Evolutionary conservation across 2,797 vertebrate species (phyloP).

Genomic region (Alcedo quadribrachys): DNA sequence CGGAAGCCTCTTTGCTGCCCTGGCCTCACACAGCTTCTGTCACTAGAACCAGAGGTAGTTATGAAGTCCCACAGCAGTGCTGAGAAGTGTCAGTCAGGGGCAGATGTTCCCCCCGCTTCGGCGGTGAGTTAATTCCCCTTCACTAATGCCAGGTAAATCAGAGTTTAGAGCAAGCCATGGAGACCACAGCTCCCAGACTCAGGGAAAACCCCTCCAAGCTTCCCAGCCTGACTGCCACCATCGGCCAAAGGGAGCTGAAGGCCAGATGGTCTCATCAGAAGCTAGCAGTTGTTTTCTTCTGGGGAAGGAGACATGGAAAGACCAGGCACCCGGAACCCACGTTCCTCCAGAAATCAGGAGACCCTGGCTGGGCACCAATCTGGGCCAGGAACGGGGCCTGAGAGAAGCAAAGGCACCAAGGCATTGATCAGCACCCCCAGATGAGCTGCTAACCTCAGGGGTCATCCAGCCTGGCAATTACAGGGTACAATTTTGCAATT

Average conservation of each 20-base stretch:
- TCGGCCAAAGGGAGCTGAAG: background rate
- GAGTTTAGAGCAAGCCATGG: background rate
- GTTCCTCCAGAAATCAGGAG: background rate
- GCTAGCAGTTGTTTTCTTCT: background rate
- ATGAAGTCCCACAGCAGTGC: background rate
- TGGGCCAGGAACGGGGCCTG: background rate
- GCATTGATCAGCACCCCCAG: background rate
- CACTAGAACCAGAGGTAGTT: background rate
- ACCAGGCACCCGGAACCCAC: rapidly evolving
- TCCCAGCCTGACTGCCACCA: background rate
- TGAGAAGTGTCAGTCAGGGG: background rate
- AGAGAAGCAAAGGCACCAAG: background rate
- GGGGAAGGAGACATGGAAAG: background rate
- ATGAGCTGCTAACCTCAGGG: background rate
- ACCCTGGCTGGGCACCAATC: background rate
- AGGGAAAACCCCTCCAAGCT: background rate
- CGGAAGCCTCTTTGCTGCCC: background rate
- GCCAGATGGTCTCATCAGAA: background rate
- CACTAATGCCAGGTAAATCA: background rate
- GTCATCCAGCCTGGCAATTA: background rate
- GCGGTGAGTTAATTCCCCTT: background rate
- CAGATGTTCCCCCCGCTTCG: background rate
- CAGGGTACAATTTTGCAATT: rapidly evolving
- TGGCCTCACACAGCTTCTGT: background rate
- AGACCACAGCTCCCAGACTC: background rate